Conservation (phyloP, 2,888 invertebrate genomes). For the Cataglyphis rosenhaueri region DNA sequence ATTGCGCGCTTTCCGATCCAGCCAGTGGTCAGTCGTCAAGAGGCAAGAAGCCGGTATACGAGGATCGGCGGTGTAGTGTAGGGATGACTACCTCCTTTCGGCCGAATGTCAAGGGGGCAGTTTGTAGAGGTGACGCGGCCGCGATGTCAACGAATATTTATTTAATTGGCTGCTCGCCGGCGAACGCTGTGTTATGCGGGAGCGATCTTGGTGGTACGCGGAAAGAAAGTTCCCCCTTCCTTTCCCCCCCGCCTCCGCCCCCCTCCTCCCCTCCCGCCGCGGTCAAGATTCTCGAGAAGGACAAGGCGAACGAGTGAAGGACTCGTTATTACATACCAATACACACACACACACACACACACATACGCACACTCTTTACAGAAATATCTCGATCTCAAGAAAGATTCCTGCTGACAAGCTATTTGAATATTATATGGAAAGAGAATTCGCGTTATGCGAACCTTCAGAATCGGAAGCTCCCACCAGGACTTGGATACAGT, state of each 20-base stretch:
- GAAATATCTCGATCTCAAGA: not conserved
- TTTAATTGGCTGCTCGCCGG: conserved; percentile 84
- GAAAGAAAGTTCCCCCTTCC: conserved; percentile 35
- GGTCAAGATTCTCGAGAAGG: conserved; percentile 23
- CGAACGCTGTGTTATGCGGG: conserved; percentile 83
- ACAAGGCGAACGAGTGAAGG: conserved; percentile 39
- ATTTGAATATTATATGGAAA: not conserved
- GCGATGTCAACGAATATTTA: conserved; percentile 85
- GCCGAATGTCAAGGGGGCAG: conserved; percentile 78
- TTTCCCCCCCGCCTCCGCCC: not conserved
- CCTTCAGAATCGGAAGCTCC: not conserved
- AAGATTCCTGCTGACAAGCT: not conserved
- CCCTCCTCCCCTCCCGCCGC: not conserved
- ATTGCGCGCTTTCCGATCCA: conserved; percentile 8
- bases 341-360: too few species aligned
- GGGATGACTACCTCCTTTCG: conserved; percentile 75
- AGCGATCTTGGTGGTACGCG: conserved; percentile 75
- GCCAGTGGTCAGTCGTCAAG: conserved; percentile 25
- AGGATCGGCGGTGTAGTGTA: conserved; percentile 32
- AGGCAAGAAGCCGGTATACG: conserved; percentile 4
- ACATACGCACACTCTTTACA: not conserved
- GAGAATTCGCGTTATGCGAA: not conserved
- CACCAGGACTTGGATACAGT: not conserved
- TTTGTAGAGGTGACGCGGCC: conserved; percentile 83
- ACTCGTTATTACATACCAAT: conserved; percentile 65